Percentiles rank a stretch among this genome's conserved stretches.
These are phyloP conservation scores for Syngnathus scovelli DNA, from an alignment of 2,113 vertebrate genomes.

Conservation along the genomic window DNA sequence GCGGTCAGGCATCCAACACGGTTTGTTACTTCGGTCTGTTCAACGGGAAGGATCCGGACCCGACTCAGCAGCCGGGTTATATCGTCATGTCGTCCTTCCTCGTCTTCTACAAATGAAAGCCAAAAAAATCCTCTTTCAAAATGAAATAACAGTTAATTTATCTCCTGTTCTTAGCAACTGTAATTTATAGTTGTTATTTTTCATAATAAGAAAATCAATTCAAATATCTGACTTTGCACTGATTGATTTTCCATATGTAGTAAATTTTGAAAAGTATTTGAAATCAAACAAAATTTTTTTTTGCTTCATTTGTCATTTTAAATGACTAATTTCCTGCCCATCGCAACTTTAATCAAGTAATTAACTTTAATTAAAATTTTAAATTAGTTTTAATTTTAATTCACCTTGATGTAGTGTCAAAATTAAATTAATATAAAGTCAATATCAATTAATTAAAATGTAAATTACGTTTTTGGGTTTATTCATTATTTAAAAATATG, in stretches of 20 bases:
- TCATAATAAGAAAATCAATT: too few species aligned
- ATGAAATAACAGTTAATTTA: too few species aligned
- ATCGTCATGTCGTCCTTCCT: conserved; percentile 76
- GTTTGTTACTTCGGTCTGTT: conserved; percentile 71
- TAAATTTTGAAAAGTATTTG: too few species aligned
- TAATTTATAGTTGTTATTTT: too few species aligned
- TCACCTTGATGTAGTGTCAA: not conserved
- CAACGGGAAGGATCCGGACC: conserved; percentile 65
- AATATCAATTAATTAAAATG: not conserved
- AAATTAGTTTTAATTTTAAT: not conserved
- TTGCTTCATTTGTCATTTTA: too few species aligned
- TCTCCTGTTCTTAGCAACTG: too few species aligned
- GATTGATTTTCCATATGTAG: too few species aligned
- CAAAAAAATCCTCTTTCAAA: not conserved
- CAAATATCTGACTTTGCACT: too few species aligned
- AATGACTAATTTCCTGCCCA: too few species aligned
- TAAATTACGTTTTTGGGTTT: not conserved
- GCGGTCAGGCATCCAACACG: conserved; percentile 45
- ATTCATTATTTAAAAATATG: not conserved
- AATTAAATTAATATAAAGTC: not conserved
- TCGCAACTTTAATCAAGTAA: too few species aligned
- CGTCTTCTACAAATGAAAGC: conserved; percentile 66
- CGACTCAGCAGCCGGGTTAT: conserved; percentile 62
- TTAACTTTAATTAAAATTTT: too few species aligned
- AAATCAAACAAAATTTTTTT: too few species aligned